These are phyloP conservation scores for Esox masquinongy DNA, from an alignment of 2,797 vertebrate genomes.

Conservation along the genomic window DNA sequence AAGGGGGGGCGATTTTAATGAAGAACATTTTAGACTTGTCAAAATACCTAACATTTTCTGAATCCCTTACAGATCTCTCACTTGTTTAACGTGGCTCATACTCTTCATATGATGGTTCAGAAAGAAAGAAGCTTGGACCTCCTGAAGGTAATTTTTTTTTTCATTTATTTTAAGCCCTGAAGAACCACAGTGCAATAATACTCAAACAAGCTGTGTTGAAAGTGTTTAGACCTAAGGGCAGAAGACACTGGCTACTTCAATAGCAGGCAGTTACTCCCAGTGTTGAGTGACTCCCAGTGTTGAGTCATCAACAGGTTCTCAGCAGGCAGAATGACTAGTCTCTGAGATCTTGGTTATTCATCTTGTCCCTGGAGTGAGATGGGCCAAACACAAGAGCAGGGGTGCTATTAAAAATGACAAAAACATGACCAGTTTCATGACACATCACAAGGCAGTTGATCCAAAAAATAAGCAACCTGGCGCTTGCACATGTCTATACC, in stretches of 20 bases:
- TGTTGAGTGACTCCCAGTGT: not conserved
- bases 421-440: not conserved
- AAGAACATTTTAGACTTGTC: not conserved
- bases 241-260: too few species aligned
- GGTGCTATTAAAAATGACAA: not conserved
- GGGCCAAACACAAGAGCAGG: not conserved
- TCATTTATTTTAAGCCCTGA: too few species aligned
- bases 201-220: not conserved
- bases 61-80: slow-evolving; percentile 84
- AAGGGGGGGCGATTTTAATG: not conserved
- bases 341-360: not conserved
- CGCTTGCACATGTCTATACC: not conserved
- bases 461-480: not conserved
- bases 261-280: not conserved
- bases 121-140: slow-evolving; percentile 92
- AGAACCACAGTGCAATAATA: not conserved
- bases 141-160: slow-evolving; percentile 81
- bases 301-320: not conserved
- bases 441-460: not conserved
- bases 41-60: not conserved
- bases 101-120: slow-evolving; percentile 90
- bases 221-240: not conserved
- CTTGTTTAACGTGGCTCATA: slow-evolving; percentile 92
- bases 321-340: not conserved
- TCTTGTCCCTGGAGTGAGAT: not conserved